Evolutionary conservation across 2,888 invertebrate genomes (phyloP).

Genomic region (Lamellibrachia columna): DNA sequence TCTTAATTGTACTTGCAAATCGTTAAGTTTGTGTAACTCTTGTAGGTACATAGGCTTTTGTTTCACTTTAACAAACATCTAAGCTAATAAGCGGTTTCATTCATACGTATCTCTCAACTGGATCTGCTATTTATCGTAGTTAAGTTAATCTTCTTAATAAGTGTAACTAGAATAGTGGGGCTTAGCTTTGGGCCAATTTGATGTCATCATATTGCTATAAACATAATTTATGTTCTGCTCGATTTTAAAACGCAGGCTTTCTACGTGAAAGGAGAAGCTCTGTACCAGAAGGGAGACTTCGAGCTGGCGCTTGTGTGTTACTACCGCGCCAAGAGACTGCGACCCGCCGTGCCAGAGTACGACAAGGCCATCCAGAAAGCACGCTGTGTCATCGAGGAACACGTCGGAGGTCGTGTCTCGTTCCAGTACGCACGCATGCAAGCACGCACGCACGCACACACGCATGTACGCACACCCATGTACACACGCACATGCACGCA

Average conservation of each 20-base stretch:
- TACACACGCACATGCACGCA: neutral
- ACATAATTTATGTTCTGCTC: neutral
- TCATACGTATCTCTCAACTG: no score
- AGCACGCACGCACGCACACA: neutral
- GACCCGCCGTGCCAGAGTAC: constrained; percentile 27
- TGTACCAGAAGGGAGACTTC: constrained; percentile 31
- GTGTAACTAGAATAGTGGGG: neutral
- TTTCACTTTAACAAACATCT: no score
- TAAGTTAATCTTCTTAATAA: no score
- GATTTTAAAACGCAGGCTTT: constrained; percentile 13
- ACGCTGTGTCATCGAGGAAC: constrained; percentile 24
- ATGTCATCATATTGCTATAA: neutral
- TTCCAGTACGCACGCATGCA: neutral
- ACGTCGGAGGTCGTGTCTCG: constrained; percentile 23
- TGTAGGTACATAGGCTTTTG: no score
- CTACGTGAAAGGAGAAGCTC: constrained; percentile 29
- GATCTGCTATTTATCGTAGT: no score
- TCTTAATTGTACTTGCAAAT: no score
- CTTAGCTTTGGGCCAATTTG: neutral
- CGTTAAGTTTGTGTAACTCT: no score
- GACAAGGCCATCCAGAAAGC: constrained; percentile 27
- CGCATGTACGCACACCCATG: neutral
- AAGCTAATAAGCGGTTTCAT: no score
- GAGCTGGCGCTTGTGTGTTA: constrained; percentile 28
- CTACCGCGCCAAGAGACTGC: constrained; percentile 26